phyloP scores from a whole-genome alignment of 2,888 invertebrate species.

The Augochlorella aurata region DNA sequence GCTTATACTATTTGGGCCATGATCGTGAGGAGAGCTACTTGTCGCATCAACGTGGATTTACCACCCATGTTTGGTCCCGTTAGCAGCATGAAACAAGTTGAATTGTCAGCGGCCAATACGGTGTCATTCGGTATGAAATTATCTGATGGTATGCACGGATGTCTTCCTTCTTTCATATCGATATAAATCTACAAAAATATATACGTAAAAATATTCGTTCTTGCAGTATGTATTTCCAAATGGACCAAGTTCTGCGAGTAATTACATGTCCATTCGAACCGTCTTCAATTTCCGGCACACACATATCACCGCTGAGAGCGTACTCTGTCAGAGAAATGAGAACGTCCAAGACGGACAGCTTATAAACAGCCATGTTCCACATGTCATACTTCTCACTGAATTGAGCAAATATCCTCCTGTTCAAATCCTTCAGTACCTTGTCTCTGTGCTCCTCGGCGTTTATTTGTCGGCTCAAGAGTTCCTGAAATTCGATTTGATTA shows the following conservation, averaged over 20 bases:
- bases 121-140: slow-evolving; percentile 97
- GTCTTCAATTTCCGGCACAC: slow-evolving; percentile 87
- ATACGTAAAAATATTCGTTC: slow-evolving; percentile 3
- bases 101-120: slow-evolving; percentile 85
- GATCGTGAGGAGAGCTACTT: slow-evolving; percentile 93
- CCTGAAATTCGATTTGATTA: slow-evolving; percentile 80
- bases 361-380: slow-evolving; percentile 92
- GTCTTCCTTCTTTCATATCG: slow-evolving; percentile 91
- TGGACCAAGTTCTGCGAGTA: background rate
- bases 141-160: slow-evolving; percentile 92
- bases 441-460: slow-evolving; percentile 92
- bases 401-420: slow-evolving; percentile 91
- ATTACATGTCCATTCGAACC: slow-evolving; percentile 69
- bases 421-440: slow-evolving; percentile 90
- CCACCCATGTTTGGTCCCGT: slow-evolving; percentile 99
- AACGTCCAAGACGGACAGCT: slow-evolving; percentile 92
- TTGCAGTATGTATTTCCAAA: background rate
- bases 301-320: slow-evolving; percentile 88
- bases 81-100: slow-evolving; percentile 86
- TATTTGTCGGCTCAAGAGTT: slow-evolving; percentile 89
- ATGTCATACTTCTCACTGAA: slow-evolving; percentile 89
- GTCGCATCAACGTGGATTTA: slow-evolving; percentile 98
- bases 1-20: slow-evolving; percentile 95
- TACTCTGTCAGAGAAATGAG: slow-evolving; percentile 92
- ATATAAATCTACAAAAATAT: slow-evolving; percentile 86